Conservation (phyloP, 2,113 vertebrate species). For the Actenoides hombroni region DNA sequence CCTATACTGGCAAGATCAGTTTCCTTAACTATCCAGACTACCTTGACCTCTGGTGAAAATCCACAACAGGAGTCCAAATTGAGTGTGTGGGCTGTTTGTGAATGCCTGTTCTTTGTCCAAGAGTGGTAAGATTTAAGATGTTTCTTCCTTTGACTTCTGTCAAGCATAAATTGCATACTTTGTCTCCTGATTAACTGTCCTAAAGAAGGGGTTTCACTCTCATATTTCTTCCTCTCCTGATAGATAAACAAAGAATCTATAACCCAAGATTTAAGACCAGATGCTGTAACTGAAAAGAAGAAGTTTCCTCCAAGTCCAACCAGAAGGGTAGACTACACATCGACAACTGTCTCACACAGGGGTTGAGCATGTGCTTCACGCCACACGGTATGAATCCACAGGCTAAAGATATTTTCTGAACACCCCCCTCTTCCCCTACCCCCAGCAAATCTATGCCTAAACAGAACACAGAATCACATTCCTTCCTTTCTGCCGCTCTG, state of each 20-base stretch:
- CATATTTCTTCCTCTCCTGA: not conserved
- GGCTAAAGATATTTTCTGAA: not conserved
- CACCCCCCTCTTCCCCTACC: rapidly evolving
- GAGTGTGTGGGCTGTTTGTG: not conserved
- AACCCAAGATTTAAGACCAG: not conserved
- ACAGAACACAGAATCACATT: not conserved
- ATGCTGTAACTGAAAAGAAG: not conserved
- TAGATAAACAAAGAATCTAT: constrained; percentile 1
- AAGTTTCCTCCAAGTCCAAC: not conserved
- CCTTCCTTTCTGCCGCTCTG: not conserved
- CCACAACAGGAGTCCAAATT: not conserved
- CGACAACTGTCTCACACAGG: not conserved
- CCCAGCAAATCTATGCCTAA: not conserved
- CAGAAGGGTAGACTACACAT: not conserved
- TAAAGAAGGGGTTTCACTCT: not conserved
- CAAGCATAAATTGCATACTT: not conserved
- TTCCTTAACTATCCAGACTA: not conserved
- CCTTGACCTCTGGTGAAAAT: not conserved
- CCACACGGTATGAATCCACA: not conserved
- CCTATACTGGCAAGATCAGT: not conserved
- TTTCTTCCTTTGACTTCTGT: not conserved
- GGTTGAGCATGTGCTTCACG: not conserved
- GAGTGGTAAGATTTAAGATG: not conserved
- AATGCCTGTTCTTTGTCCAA: not conserved
- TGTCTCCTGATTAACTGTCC: not conserved